These are phyloP conservation scores for Tridacna crocea DNA, from an alignment of 2,888 invertebrate species.

Conservation along the genomic window DNA sequence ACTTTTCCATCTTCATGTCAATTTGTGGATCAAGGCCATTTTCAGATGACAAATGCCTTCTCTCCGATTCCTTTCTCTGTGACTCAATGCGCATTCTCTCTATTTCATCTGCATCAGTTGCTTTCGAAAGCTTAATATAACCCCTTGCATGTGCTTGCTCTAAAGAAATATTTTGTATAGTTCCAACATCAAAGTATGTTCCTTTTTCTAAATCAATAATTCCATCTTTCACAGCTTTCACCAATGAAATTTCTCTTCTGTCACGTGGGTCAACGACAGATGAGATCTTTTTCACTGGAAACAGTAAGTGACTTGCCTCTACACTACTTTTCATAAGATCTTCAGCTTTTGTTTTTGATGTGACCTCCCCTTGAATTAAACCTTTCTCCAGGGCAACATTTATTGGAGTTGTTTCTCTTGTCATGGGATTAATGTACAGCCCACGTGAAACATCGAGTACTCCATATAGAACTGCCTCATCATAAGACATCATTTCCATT, in stretches of 20 bases:
- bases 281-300: slow-evolving; percentile 75
- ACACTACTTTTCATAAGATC: slow-evolving; percentile 76
- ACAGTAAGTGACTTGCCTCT: slow-evolving; percentile 69
- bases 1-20: slow-evolving; percentile 78
- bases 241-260: slow-evolving; percentile 84
- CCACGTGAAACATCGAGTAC: slow-evolving; percentile 90
- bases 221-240: slow-evolving; percentile 78
- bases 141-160: slow-evolving; percentile 93
- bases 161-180: slow-evolving; percentile 91
- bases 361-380: slow-evolving; percentile 87
- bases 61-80: slow-evolving; percentile 54
- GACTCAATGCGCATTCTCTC: slow-evolving; percentile 69
- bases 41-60: slow-evolving; percentile 50
- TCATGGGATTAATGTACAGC: slow-evolving; percentile 88
- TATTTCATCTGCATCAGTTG: slow-evolving; percentile 73
- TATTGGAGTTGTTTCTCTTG: slow-evolving; percentile 91
- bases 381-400: slow-evolving; percentile 92
- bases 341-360: slow-evolving; percentile 73
- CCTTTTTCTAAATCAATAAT: slow-evolving; percentile 86
- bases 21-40: slow-evolving; percentile 70
- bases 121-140: slow-evolving; percentile 81
- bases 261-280: slow-evolving; percentile 90
- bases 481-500: slow-evolving; percentile 90
- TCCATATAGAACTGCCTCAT: slow-evolving; percentile 96
- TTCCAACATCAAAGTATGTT: slow-evolving; percentile 92